Base-by-base conservation (phyloP, 2,113 vertebrate genomes). In the Leucosticte australis region DNA sequence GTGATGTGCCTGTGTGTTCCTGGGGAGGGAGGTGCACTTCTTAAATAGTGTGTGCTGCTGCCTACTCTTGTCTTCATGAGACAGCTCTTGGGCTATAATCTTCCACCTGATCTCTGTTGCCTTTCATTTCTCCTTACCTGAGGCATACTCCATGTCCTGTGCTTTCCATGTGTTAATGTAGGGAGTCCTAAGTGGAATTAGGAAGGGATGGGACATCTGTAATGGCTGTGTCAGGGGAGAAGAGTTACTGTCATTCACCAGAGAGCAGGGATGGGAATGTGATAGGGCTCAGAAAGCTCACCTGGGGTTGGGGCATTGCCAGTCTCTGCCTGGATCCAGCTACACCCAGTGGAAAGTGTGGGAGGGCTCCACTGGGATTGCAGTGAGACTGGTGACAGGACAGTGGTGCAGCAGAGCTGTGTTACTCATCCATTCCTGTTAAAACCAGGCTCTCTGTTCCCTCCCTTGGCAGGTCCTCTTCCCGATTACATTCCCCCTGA, bases 401-500 rank as follows among this genome's bases (percentile, higher is more conserved):
- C 50, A 44, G 77, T 15, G 55, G 50, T 65, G 46, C 33, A 89
- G 74, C 69, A 82, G 69, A 82, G 78, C 57, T 93, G 47, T 1
- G 1, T 41, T 87, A 15, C 14, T 68, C 28, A 27, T 47, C 69
- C 47, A 11, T 89, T 92, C 41, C 75, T 87, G 89, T 44, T 63
- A 64, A 62, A 91, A 46, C 37, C 16, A 39, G 65, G 19, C 41
- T 47, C 27, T 93, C 23, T 89, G 8, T 88, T 93, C n/a, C 92
- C 65, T 64, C 50, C 73, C 26, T 1, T 39, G 87, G 7, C 88
- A 98, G 98, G 98, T 39, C 97, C 98, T 93, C 98, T 98, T 78
- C 98, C 98, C 13, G 98, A 98, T 70, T 98, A 98, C 65, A 94
- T 98, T 39, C 98, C 98, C 76, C 98, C 98, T 42, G 98, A 98